A percentile compares a stretch with the other conserved stretches of the same genome.
Conservation (phyloP, 2,113 vertebrate species). For the Gnathonemus echidnorhynchus region DNA sequence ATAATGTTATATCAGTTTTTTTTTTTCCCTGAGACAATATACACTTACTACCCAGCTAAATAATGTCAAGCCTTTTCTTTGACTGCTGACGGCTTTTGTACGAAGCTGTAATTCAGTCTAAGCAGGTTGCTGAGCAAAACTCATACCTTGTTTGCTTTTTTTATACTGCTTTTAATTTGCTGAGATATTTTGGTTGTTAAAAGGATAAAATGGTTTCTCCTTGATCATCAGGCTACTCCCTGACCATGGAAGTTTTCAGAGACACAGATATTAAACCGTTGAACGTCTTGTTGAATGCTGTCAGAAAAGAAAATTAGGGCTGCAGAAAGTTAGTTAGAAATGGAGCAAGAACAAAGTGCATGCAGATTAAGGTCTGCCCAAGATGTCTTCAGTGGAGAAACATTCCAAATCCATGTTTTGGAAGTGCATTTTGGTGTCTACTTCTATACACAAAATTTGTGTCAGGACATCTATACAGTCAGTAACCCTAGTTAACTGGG, state of each 20-base stretch:
- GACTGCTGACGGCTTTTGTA: not conserved
- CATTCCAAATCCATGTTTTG: not conserved
- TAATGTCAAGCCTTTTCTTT: not conserved
- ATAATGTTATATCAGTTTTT: not conserved
- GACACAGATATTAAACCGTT: not conserved
- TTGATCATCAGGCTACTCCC: not conserved
- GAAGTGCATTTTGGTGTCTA: not conserved
- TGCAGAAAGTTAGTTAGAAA: not conserved
- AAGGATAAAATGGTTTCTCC: not conserved
- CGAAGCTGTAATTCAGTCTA: not conserved
- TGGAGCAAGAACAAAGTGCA: not conserved
- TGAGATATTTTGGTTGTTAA: not conserved
- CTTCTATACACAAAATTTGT: constrained; percentile 14
- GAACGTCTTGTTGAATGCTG: not conserved
- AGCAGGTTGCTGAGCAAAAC: not conserved
- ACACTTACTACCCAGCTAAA: not conserved
- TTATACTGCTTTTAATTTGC: not conserved
- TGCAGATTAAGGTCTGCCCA: constrained; percentile 37
- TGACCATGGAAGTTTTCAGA: not conserved
- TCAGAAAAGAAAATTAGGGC: not conserved
- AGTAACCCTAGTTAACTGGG: constrained; percentile 37
- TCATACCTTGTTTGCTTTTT: not conserved
- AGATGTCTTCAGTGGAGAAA: constrained; percentile 38
- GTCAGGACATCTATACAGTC: constrained; percentile 22
- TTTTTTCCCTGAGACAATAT: not conserved